Base-by-base conservation (phyloP, 2,888 invertebrate genomes). In the Rugalucina vietnamica region DNA sequence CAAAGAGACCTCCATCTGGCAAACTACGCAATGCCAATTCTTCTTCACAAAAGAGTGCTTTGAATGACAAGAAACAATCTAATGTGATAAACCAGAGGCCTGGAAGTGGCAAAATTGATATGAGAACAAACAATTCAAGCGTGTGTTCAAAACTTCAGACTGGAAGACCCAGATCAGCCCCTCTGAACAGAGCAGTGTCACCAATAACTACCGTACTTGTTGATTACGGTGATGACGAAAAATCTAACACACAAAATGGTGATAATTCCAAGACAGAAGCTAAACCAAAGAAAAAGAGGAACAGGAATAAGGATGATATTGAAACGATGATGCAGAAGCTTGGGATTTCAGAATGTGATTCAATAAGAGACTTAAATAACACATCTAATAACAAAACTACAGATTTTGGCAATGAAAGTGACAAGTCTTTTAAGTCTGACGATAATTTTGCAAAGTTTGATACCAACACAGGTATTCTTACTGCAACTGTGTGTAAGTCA, bases 281-380 rank as follows among this genome's bases (percentile, higher is more conserved):
- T 12, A 79, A 83, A 78, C 81, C 81, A 65, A 50, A 34, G 49
- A 75, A 79, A 70, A 71, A 71, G 70, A 76, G 70, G 70, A 85
- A 75, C 37, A 88, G 74, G 29, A 57, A 75, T 39, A 76, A 50
- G 36, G 90, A 88, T 74, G 91, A 91, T 71, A 49, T 91, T 29
- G 82, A 88, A 1, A 91, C 91, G 4, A 88, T 91, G 89, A 90
- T 91, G 57, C 84, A 88, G 37, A 81, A 87, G 74, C 76, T 87
- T n/a, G 72, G 74, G 39, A 65, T 84, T 49, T 84, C 84, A 12
- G 88, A 88, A 24, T 80, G 76, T 73, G 84, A 85, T 8, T 82
- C 76, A n/a, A 12, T 36, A 24, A n/a, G 18, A 32, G 57, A 75
- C 21, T 8, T 24, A 1, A 0, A 34, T 5, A 21, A 32, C 24